Evolutionary conservation across 2,113 vertebrate species (phyloP).

Genomic region (Indicator indicator): DNA sequence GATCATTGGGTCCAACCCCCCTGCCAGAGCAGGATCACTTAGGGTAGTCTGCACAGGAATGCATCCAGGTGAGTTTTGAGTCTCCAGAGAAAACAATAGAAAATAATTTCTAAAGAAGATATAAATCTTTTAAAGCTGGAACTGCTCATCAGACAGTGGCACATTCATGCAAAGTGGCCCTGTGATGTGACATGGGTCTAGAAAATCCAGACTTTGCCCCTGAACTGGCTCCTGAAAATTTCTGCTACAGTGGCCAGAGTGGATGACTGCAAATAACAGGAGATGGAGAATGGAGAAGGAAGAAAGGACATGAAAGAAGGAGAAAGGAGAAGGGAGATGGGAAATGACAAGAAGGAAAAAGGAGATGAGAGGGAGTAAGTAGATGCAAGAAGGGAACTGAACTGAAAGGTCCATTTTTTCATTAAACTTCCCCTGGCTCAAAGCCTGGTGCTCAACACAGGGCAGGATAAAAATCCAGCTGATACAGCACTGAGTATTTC

Average conservation of each 20-base stretch:
- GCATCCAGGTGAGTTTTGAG: too few relatives aligned
- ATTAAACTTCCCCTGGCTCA: neutral
- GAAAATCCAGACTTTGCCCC: slow-evolving; percentile 36
- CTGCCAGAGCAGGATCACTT: too few relatives aligned
- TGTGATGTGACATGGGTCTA: neutral
- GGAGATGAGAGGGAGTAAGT: neutral
- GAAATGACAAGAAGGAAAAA: too few relatives aligned
- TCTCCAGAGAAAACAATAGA: neutral
- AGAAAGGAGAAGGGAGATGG: too few relatives aligned
- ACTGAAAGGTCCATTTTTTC: slow-evolving; percentile 7
- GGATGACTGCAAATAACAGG: neutral
- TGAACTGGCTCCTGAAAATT: neutral
- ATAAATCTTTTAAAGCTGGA: neutral
- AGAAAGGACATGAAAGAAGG: too few relatives aligned
- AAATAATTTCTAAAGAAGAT: neutral
- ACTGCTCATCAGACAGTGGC: neutral
- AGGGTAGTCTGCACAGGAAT: too few relatives aligned
- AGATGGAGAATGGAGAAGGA: neutral
- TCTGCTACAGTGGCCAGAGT: neutral
- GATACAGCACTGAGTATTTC: slow-evolving; percentile 26
- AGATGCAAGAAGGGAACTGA: neutral
- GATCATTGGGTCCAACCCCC: too few relatives aligned
- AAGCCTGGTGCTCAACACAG: neutral
- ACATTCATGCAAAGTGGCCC: neutral
- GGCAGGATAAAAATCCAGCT: slow-evolving; percentile 9